Base-by-base conservation (phyloP, 2,113 vertebrate genomes). In the Rhipidura dahli region DNA sequence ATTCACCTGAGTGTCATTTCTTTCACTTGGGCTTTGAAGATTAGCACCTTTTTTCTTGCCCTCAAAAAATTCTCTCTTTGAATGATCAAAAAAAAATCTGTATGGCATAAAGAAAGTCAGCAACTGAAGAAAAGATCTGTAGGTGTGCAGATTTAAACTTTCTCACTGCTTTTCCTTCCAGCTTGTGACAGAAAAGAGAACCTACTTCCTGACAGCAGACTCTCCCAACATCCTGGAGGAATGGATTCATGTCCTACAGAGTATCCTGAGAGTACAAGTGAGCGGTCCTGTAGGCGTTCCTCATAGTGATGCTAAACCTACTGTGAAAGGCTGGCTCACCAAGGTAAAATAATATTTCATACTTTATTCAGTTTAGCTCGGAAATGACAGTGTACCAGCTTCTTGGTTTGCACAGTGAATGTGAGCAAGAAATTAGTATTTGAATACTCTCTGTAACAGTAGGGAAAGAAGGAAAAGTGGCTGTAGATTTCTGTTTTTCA, bases 161-260 rank as follows among this genome's bases (percentile, higher is more conserved):
- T 23, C 20, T 88, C 23, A 39, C 31, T 93, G 18, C 28, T 73
- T 94, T 95, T 94, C 13, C 24, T 84, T 84, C 22, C 95, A 99
- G 99, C 95, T 99, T 76, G 95, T 99, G 54, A 99, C 99, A 57
- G 98, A 99, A 97, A 99, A 99, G 96, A 98, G 98, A 98, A 99
- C 98, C 3, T 99, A 98, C 94, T 99, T 98, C 95, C 96, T 99
- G 96, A 98, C 99, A 37, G 99, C 99, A 17, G 99, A 99, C 89
- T 99, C 99, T 31, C 99, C 98, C 69, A 99, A 98, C 96, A 99
- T 99, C 93, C 96, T 99, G 95, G 99, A 99, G 92, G 99, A 99
- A 91, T 99, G 99, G 99, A 99, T 99, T 98, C 95, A 98, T 71
- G 98, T 99, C 79, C 98, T 99, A 14, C 99, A 99, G 97, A 99